Base-by-base conservation (phyloP, 2,113 vertebrate species). In the Alces alces region DNA sequence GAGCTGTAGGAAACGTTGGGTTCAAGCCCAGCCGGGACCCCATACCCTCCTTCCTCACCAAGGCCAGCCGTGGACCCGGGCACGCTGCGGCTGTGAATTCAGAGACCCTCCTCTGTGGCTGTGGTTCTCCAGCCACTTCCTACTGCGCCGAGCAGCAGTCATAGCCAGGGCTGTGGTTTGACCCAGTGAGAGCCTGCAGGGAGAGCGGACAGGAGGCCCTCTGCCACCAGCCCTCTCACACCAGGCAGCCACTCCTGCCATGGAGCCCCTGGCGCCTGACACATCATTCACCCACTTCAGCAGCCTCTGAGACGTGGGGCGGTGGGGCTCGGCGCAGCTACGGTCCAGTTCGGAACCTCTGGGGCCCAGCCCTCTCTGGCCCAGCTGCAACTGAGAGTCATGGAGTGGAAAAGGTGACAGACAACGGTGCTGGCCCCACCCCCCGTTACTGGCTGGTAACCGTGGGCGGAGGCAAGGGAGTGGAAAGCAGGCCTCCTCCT, bases 221-320 rank as follows among this genome's bases (percentile, higher is more conserved):
- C 0, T 60, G 93, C 55, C 57, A 76, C 36, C 1, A 0, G n/a
- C 28, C 60, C 57, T 78, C 87, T 70, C 50, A 2, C 3, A 15
- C 14, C 61, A 60, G 28, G 10, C 30, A 60, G 86, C 73, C 30
- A 1, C 54, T 17, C 12, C 1, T 11, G 36, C 50, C 84, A 17
- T 1, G 1, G 25, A 55, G 19, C 2, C 47, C 79, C 21, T 3
- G 0, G n/a, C 7, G 3, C 43, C 36, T n/a, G 1, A 11, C 6
- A n/a, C 13, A 2, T 21, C 28, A 25, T 28, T 60, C 45, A 2
- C 3, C 64, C 10, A 16, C 23, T 33, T 43, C 9, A 13, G 17
- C 17, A 30, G 97, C 23, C 36, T 28, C 85, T 12, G 21, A 86
- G n/a, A 61, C 36, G 8, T 3, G 11, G 47, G 33, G 15, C 23